phyloP scores from a whole-genome alignment of 2,888 invertebrate genomes.

The Idaea straminata region DNA sequence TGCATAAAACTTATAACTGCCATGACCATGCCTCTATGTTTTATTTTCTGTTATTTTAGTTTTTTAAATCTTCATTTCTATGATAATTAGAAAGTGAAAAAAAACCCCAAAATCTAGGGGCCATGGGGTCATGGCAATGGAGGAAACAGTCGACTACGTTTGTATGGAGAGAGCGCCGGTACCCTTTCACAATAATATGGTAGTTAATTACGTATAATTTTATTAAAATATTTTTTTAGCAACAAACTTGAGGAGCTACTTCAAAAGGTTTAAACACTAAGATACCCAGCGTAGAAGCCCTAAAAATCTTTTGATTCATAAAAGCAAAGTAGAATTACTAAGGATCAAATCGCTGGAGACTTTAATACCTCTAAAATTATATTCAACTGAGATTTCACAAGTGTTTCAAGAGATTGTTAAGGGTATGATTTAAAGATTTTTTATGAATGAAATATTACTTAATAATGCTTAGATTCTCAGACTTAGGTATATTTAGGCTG shows the following conservation, averaged over 20 bases:
- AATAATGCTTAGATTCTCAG: background rate
- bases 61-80: too few relatives aligned
- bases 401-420: background rate
- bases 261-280: background rate
- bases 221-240: background rate
- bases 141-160: too few relatives aligned
- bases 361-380: background rate
- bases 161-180: too few relatives aligned
- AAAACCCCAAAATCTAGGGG: too few relatives aligned
- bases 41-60: too few relatives aligned
- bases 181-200: background rate
- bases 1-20: too few relatives aligned
- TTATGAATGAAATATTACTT: background rate
- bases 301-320: background rate
- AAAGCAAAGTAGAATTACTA: background rate
- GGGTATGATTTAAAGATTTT: background rate
- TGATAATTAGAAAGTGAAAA: too few relatives aligned
- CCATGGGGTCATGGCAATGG: too few relatives aligned
- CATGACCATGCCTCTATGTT: too few relatives aligned
- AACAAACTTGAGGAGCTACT: background rate
- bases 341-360: background rate
- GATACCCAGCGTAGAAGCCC: background rate
- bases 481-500: conserved; percentile 58
- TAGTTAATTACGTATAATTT: background rate
- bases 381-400: background rate